Evolutionary conservation across 2,113 vertebrate genomes (phyloP), one percentile per base, ranked within the genome.

Genomic region (Thunnus maccoyii): DNA sequence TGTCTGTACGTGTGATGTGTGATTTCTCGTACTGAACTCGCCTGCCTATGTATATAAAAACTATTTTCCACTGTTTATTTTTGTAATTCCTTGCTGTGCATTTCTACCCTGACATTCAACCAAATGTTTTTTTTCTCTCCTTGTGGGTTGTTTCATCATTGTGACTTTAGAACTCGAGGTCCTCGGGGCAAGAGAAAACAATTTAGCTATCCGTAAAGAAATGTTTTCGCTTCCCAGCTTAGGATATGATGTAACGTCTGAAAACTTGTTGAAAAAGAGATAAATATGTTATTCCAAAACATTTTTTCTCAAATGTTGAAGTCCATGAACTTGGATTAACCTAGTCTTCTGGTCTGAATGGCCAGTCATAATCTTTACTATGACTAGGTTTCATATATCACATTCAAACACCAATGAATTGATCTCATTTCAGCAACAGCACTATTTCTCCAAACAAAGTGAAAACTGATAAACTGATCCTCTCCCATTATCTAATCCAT

Each of bases 241-340:
- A 55, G 73, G 47, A 73, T 20, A 27, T 89, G 80, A 93, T 75
- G 90, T 88, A 18, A 90, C 67, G 88, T 93, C 86, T 90, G 82
- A 57, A 78, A 67, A 64, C 50, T 30, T 64, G 11, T 18, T 66
- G 30, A 73, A 72, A 83, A 56, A 50, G 2, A 68, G 71, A 50
- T 61, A 63, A 77, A 77, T 46, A 9, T 78, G 77, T 81, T 74
- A 58, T 88, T 70, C 22, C 48, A 61, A 25, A 41, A 60, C 51
- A 61, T 52, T 56, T 74, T 6, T n/a, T 27, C 18, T 67, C 18
- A 16, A 4, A 57, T 51, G 74, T 61, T 14, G 1, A 63, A 46
- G 48, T 62, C 15, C 18, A n/a, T 58, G 70, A 16, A 51, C 52
- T 52, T 67, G 73, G 20, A 64, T 78, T n/a, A 1, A 8, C 13